Percentiles rank a stretch among this genome's conserved stretches.
Conservation (phyloP, 2,888 invertebrate species). For the Sericinus montela region DNA sequence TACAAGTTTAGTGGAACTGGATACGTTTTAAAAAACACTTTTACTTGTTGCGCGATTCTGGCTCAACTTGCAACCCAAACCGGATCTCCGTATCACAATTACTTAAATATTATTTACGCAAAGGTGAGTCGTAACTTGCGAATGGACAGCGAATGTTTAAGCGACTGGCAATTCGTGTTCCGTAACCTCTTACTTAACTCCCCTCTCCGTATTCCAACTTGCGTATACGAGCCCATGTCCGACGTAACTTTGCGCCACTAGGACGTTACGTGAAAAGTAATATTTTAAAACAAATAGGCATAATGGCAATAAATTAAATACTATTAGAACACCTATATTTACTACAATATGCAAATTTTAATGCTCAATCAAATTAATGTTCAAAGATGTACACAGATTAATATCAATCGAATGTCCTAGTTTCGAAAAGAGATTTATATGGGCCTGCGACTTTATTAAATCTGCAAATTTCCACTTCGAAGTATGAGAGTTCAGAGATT, state of each 20-base stretch:
- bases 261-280: constrained; percentile 8
- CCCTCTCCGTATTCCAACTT: constrained; percentile 31
- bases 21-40: not conserved
- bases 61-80: not conserved
- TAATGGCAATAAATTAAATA: too few relatives aligned
- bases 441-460: too few relatives aligned
- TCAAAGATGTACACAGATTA: too few relatives aligned
- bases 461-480: too few relatives aligned
- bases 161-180: constrained; percentile 45
- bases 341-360: too few relatives aligned
- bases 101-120: not conserved
- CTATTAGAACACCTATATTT: too few relatives aligned
- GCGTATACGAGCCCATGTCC: constrained; percentile 7
- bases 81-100: not conserved
- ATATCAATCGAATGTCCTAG: too few relatives aligned
- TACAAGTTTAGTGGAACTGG: not conserved
- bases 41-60: not conserved
- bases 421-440: too few relatives aligned
- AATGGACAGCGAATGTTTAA: constrained; percentile 33
- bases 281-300: too few relatives aligned
- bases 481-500: too few relatives aligned
- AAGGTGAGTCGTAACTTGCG: constrained; percentile 31
- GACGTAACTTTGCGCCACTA: constrained; percentile 1
- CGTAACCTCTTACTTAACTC: constrained; percentile 74
- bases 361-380: too few relatives aligned